Conservation (phyloP, 2,888 invertebrate species). For the Mechanitis mazaeus region DNA sequence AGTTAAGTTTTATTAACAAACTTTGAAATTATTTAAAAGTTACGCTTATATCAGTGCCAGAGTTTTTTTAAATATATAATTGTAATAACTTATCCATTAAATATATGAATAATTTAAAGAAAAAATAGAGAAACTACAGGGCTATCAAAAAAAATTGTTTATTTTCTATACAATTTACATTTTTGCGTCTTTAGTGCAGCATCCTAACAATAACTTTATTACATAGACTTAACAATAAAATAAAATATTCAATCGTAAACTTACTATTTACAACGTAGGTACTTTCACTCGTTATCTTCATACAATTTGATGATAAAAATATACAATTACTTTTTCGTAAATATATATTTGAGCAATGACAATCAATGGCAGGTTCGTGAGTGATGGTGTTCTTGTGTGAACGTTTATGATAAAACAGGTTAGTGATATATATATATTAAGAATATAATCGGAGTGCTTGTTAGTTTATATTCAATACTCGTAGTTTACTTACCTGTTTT, state of each 20-base stretch:
- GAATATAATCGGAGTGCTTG: too few species aligned
- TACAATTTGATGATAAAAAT: constrained; percentile 24
- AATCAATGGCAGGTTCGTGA: constrained; percentile 26
- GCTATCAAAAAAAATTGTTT: constrained; percentile 57
- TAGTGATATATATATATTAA: too few species aligned
- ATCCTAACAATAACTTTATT: constrained; percentile 47
- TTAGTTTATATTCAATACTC: too few species aligned
- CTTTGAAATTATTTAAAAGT: not conserved
- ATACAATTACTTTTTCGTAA: constrained; percentile 18
- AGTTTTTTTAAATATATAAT: too few species aligned
- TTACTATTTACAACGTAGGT: constrained; percentile 27
- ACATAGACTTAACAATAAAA: constrained; percentile 49
- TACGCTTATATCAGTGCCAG: not conserved
- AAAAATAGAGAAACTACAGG: constrained; percentile 39
- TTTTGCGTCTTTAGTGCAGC: constrained; percentile 54
- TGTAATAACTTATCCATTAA: not conserved
- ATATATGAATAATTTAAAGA: constrained; percentile 15
- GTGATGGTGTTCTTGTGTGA: not conserved
- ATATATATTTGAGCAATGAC: constrained; percentile 32
- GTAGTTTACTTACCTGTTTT: too few species aligned
- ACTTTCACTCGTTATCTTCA: constrained; percentile 33
- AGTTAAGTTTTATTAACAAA: not conserved
- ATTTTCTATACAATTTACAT: constrained; percentile 71
- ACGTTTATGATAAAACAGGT: too few species aligned
- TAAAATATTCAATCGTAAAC: constrained; percentile 35